These are phyloP conservation scores for Lochmaea capreae DNA, from an alignment of 2,888 invertebrate genomes.

Conservation along the genomic window DNA sequence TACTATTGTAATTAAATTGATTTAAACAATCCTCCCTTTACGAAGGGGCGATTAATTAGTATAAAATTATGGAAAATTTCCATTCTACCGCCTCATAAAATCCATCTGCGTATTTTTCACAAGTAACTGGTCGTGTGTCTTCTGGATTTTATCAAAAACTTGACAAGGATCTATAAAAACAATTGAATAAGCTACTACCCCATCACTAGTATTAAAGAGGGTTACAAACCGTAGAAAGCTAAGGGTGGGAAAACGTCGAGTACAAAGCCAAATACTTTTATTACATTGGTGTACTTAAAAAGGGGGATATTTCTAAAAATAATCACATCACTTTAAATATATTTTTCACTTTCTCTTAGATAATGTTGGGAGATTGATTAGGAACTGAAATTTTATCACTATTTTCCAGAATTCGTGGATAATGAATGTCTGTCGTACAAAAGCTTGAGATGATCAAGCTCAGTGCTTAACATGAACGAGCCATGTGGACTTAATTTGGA, in stretches of 20 bases:
- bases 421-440: no score
- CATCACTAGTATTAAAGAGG: constrained; percentile 22
- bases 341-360: no score
- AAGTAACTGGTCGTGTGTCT: constrained; percentile 4
- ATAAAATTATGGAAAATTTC: not conserved
- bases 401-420: no score
- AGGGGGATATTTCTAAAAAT: not conserved
- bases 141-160: constrained; percentile 17
- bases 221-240: constrained; percentile 6
- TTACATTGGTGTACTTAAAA: not conserved
- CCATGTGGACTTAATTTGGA: no score
- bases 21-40: not conserved
- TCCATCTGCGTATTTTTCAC: constrained; percentile 6
- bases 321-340: no score
- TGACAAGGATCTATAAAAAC: constrained; percentile 19
- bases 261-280: not conserved
- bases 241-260: constrained; percentile 11
- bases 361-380: no score
- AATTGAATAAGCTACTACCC: constrained; percentile 17
- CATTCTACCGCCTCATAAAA: not conserved
- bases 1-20: no score
- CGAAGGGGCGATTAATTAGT: not conserved
- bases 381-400: no score
- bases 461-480: no score
- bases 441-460: no score